Evolutionary conservation across 2,888 invertebrate genomes (phyloP), one percentile per base, ranked within the genome.

Genomic region (Acleris emargana): DNA sequence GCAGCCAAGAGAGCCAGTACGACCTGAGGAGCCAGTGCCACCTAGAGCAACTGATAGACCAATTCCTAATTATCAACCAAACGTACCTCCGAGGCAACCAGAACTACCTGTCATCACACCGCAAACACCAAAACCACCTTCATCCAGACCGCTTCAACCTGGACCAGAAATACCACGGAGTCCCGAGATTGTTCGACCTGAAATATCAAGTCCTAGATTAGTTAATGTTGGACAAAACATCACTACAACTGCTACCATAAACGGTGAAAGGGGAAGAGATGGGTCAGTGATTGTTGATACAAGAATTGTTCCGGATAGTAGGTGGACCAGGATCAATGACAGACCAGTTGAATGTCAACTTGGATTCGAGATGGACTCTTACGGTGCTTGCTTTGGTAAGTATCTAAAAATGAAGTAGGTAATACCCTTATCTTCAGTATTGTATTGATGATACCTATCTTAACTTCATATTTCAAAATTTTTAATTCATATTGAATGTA

Each of bases 321-420:
- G 80, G 58, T 88, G 88, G 89, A 86, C 84, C 0, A 81, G 77
- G 32, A 74, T 84, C 4, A 75, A 79, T 43, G 72, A 70, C 22
- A 83, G 73, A 58, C 85, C 85, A 0, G 74, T 71, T 0, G 77
- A 80, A 11, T 94, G 94, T 76, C 87, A 88, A 13, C 58, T 72
- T 67, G 95, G 95, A 0, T 94, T 94, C 70, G 89, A 93, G 67
- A 77, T 90, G 52, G 93, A 94, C 72, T 82, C 84, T 20, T 85
- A 87, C 69, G 94, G 94, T 5, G 93, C 93, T 54, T 95, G 95
- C 78, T 87, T 92, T 69, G 95, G 95, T 94, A 82, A 86, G 86
- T 74, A 38, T 13, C 13, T 11, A 32, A 32, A 32, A 11, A 32
- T 3, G 3, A 13, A 32, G 7, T 28, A 28, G 7, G 13, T 13